Evolutionary conservation across 2,113 vertebrate genomes (phyloP).

Genomic region (Ornithorhynchus anatinus): DNA sequence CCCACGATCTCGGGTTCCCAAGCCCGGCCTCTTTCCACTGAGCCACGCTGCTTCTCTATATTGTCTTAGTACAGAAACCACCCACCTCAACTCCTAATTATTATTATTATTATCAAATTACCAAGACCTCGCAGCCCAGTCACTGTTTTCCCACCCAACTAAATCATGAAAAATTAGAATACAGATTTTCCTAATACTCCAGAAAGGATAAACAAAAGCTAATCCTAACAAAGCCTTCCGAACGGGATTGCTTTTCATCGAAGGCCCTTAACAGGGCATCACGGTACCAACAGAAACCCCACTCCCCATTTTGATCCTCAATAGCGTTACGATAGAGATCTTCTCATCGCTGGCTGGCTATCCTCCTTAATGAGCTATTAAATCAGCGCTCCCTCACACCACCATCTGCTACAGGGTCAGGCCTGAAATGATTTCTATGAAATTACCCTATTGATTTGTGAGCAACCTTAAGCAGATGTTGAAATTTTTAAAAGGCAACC

Average conservation of each 20-base stretch:
- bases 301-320: not conserved
- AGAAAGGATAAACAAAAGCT: not conserved
- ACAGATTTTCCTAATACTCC: not conserved
- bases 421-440: not conserved
- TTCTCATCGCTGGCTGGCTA: not conserved
- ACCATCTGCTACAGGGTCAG: conserved; percentile 5
- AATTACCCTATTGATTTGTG: conserved; percentile 23
- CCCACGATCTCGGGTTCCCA: too few species aligned
- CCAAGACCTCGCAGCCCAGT: too few species aligned
- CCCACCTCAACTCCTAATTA: too few species aligned
- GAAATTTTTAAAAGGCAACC: not conserved
- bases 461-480: conserved; percentile 7
- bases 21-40: too few species aligned
- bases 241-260: not conserved
- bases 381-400: not conserved
- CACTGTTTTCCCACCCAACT: too few species aligned
- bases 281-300: not conserved
- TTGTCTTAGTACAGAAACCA: too few species aligned
- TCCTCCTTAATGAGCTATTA: not conserved
- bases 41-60: too few species aligned
- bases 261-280: not conserved
- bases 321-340: not conserved
- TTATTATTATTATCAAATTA: too few species aligned
- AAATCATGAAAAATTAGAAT: too few species aligned
- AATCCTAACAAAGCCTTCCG: not conserved